These are phyloP conservation scores for Zoanthus sansibaricus DNA, from an alignment of 92 coral and sea anemone species.

Conservation along the genomic window DNA sequence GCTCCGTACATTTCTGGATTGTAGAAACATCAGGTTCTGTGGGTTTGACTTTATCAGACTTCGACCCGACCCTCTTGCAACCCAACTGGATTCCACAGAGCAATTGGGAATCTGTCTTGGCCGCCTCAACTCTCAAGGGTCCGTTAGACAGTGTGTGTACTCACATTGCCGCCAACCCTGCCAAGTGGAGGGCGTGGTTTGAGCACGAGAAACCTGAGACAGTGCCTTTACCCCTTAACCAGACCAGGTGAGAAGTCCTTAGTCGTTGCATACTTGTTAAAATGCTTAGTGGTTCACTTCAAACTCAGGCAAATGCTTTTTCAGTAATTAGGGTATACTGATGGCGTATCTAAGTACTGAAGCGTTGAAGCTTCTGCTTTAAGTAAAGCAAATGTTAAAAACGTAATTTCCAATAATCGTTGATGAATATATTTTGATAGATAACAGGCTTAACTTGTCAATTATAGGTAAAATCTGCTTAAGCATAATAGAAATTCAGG, in stretches of 20 bases:
- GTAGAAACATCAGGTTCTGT: constrained; percentile 69
- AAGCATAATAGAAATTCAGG: too few species aligned
- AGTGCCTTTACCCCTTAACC: constrained; percentile 67
- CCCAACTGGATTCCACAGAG: constrained; percentile 88
- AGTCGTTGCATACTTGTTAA: background rate
- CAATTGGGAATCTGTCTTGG: constrained; percentile 84
- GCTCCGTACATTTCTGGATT: background rate
- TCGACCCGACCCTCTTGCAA: constrained; percentile 94
- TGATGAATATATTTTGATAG: too few species aligned
- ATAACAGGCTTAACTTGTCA: too few species aligned
- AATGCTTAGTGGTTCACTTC: background rate
- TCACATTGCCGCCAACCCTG: constrained; percentile 86
- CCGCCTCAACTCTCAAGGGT: constrained; percentile 84
- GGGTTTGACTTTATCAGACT: constrained; percentile 87
- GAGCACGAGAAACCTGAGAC: constrained; percentile 77
- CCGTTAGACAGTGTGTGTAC: constrained; percentile 95
- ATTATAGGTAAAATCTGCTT: too few species aligned
- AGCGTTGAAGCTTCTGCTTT: too few species aligned
- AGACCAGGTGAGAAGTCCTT: constrained; percentile 16
- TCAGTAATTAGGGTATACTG: too few species aligned
- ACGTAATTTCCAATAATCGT: too few species aligned
- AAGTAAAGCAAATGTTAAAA: too few species aligned
- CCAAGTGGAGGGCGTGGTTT: constrained; percentile 92
- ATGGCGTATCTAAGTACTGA: too few species aligned
- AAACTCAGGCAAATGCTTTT: too few species aligned